These are phyloP conservation scores for Bruchidius siliquastri DNA, from an alignment of 2,888 invertebrate species.

Conservation along the genomic window DNA sequence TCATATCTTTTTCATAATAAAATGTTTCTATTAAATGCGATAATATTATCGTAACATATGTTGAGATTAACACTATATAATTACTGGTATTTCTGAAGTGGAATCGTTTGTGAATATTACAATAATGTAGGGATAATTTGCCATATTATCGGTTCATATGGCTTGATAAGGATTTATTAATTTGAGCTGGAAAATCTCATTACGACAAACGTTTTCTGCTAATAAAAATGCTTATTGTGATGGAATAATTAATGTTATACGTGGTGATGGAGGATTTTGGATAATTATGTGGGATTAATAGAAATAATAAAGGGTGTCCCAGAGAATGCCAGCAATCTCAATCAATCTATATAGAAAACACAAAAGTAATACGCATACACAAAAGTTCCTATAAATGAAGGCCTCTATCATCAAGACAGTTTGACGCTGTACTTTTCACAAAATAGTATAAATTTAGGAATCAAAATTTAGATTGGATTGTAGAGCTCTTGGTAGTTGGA, in stretches of 20 bases:
- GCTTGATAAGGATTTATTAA: not conserved
- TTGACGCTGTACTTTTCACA: no score
- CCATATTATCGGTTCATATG: not conserved
- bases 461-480: no score
- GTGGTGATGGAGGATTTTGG: no score
- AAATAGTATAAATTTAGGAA: no score
- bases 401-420: no score
- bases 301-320: no score
- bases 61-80: slow-evolving; percentile 27
- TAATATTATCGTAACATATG: slow-evolving; percentile 33
- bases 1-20: slow-evolving; percentile 18
- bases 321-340: no score
- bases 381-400: no score
- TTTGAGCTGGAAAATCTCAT: not conserved
- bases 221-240: not conserved
- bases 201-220: not conserved
- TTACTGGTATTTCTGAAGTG: slow-evolving; percentile 19
- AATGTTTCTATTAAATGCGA: slow-evolving; percentile 25
- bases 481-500: no score
- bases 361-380: no score
- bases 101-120: slow-evolving; percentile 14
- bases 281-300: no score
- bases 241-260: not conserved
- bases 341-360: no score
- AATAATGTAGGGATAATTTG: slow-evolving; percentile 2